These are phyloP conservation scores for Lutjanus argentimaculatus DNA, from an alignment of 2,797 vertebrate genomes.

Conservation along the genomic window DNA sequence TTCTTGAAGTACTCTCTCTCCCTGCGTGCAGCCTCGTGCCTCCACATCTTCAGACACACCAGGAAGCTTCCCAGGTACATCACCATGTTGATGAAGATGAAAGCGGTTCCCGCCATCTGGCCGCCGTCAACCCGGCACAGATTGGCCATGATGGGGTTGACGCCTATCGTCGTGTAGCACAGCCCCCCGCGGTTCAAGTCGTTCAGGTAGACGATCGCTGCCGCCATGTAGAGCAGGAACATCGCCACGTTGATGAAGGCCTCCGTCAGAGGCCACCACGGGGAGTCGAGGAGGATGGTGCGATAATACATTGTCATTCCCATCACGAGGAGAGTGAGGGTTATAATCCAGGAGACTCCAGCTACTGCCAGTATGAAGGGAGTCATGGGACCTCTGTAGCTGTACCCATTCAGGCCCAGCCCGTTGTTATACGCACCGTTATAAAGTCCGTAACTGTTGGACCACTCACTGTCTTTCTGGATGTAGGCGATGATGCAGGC, in stretches of 20 bases:
- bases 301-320: conserved; percentile 89
- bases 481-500: conserved; percentile 87
- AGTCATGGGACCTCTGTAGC: conserved; percentile 88
- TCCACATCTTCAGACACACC: conserved; percentile 86
- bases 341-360: conserved; percentile 84
- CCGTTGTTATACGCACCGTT: conserved; percentile 76
- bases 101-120: conserved; percentile 85
- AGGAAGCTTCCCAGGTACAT: conserved; percentile 84
- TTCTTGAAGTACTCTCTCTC: conserved; percentile 43
- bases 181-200: conserved; percentile 88
- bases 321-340: conserved; percentile 80
- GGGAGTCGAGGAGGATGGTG: conserved; percentile 86
- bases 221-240: conserved; percentile 87
- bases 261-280: conserved; percentile 90
- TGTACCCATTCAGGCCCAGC: conserved; percentile 73
- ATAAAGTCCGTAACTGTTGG: conserved; percentile 78
- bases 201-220: conserved; percentile 86
- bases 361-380: conserved; percentile 83
- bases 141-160: conserved; percentile 79
- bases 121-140: conserved; percentile 85
- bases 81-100: conserved; percentile 85
- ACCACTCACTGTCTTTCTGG: conserved; percentile 89
- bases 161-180: conserved; percentile 83
- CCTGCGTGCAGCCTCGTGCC: conserved; percentile 74
- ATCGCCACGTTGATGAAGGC: conserved; percentile 83